These are phyloP conservation scores for Drosophila dunni DNA, from an alignment of 1,140 invertebrate species.

Conservation along the genomic window DNA sequence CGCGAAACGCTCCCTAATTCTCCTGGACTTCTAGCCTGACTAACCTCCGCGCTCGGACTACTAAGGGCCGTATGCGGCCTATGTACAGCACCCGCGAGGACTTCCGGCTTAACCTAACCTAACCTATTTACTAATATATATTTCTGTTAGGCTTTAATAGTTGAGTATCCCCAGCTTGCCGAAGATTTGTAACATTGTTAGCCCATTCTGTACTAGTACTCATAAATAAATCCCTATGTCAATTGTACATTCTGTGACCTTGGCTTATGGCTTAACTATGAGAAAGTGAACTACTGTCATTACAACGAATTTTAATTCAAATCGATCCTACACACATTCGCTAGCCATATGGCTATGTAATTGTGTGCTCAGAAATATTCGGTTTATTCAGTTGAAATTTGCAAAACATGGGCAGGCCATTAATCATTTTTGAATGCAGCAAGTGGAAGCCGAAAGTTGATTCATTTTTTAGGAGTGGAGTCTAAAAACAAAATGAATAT, in stretches of 20 bases:
- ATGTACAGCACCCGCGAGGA: too few species aligned
- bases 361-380: conserved; percentile 4
- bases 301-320: conserved; percentile 15
- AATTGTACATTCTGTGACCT: neutral
- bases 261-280: conserved; percentile 3
- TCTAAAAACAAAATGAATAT: conserved; percentile 74
- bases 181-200: too few species aligned
- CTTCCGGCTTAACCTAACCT: too few species aligned
- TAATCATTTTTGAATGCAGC: conserved; percentile 68
- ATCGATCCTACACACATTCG: neutral
- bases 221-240: neutral
- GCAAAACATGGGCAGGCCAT: conserved; percentile 58
- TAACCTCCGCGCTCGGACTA: too few species aligned
- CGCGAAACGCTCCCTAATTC: too few species aligned
- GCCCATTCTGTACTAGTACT: neutral
- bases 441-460: conserved; percentile 59
- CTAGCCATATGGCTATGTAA: conserved; percentile 6
- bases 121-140: too few species aligned
- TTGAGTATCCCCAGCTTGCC: too few species aligned
- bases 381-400: conserved; percentile 65
- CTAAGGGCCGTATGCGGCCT: too few species aligned
- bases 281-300: neutral
- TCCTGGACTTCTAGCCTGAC: too few species aligned
- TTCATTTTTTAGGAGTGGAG: conserved; percentile 46
- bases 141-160: too few species aligned